Evolutionary conservation across 2,888 invertebrate genomes (phyloP), one percentile per base, ranked within the genome.

Genomic region (Carcina quercana): DNA sequence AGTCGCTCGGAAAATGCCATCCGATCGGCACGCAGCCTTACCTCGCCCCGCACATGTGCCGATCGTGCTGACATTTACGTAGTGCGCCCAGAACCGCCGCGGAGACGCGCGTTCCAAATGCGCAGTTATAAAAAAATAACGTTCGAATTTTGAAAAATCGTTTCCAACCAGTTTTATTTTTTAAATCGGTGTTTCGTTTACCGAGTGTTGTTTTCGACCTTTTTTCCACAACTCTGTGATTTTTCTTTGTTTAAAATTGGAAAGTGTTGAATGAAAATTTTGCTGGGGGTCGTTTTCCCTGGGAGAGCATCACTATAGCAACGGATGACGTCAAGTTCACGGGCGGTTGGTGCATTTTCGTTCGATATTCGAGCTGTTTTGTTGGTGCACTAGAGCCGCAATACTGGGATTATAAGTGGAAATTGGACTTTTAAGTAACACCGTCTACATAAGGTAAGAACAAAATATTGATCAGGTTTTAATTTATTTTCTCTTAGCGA

Each of bases 321-420:
- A 75, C 69, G 60, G 47, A 64, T 71, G 69, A 71, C 80, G 74
- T 71, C 79, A 83, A 82, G 82, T 82, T 82, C 82, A 82, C 57
- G 79, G 79, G 64, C 76, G 74, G 60, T 62, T 76, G 70, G 75
- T 83, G 82, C 80, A 82, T 75, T 70, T 68, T 69, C 69, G 79
- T 67, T 82, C 79, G 60, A 78, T 80, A 73, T 70, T 27, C 32
- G 43, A 50, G 50, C 50, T 50, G 35, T n/a, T n/a, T n/a, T n/a
- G n/a, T n/a, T n/a, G n/a, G n/a, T n/a, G n/a, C n/a, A n/a, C n/a
- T n/a, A n/a, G 42, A 38, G 24, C 45, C 42, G 48, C 50, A 51
- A 50, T 50, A 47, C 42, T 48, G 40, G 37, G 40, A 41, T 45
- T 34, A 35, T 42, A 43, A 38, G 43, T 40, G 39, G 36, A 28